Evolutionary conservation across 2,113 vertebrate genomes (phyloP).

Genomic region (Chelonoidis abingdonii): DNA sequence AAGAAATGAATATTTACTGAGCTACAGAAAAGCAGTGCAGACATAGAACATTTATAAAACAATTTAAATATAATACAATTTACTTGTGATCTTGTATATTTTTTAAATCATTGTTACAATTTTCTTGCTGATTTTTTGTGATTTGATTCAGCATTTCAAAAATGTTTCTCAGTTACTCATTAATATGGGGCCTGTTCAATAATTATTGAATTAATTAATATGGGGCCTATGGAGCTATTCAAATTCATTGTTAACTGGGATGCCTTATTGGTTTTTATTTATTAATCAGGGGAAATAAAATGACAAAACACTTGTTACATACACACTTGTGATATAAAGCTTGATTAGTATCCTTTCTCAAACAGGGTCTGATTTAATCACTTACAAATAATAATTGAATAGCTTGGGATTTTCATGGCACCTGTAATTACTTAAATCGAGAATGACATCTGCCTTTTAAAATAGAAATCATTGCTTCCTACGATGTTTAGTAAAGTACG

Average conservation of each 20-base stretch:
- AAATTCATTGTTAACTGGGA: not conserved
- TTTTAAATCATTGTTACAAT: not conserved
- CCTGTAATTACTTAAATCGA: not conserved
- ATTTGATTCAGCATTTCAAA: not conserved
- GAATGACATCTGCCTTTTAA: not conserved
- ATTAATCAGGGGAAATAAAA: not conserved
- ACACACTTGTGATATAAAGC: conserved; percentile 11
- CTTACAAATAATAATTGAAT: conserved; percentile 29
- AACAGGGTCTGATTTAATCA: not conserved
- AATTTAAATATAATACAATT: not conserved
- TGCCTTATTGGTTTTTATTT: not conserved
- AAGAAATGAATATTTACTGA: not conserved
- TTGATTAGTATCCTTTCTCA: not conserved
- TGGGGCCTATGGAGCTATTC: not conserved
- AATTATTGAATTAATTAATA: not conserved
- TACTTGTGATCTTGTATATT: not conserved
- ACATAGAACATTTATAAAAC: not conserved
- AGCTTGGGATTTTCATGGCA: not conserved
- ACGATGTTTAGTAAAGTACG: not conserved
- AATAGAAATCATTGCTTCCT: not conserved
- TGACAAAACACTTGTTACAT: not conserved
- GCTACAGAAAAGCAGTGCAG: not conserved
- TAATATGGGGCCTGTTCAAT: not conserved
- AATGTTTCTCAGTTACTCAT: not conserved
- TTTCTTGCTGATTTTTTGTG: not conserved